Conservation (phyloP, 2,888 invertebrate species). For the Carpatolechia fugitivella region DNA sequence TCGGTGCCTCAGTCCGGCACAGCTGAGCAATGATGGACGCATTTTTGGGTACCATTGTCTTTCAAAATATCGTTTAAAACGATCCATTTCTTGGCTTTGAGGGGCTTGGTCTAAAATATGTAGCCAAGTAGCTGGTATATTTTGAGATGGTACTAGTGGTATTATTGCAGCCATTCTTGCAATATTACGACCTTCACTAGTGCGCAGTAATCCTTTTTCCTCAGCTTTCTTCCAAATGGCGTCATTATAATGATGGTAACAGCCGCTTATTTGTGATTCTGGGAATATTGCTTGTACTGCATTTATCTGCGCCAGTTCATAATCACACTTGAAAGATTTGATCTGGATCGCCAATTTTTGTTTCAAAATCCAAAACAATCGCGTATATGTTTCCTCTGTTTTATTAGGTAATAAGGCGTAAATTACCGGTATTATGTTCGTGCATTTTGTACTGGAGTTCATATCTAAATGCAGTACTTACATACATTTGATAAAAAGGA, state of each 20-base stretch:
- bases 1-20: constrained; percentile 17
- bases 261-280: background rate
- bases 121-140: constrained; percentile 14
- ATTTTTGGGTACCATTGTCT: constrained; percentile 17
- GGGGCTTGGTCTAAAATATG: constrained; percentile 11
- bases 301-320: constrained; percentile 4
- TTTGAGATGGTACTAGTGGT: constrained; percentile 11
- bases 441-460: too few relatives aligned
- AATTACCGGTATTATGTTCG: too few relatives aligned
- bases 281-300: background rate
- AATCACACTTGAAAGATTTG: constrained; percentile 5
- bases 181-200: constrained; percentile 15
- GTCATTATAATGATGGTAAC: background rate
- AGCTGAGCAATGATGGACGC: constrained; percentile 14
- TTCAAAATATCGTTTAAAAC: constrained; percentile 17
- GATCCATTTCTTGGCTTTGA: constrained; percentile 10
- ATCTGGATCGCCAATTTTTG: too few relatives aligned
- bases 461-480: too few relatives aligned
- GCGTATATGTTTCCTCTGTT: too few relatives aligned
- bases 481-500: too few relatives aligned
- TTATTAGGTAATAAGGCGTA: too few relatives aligned
- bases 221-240: constrained; percentile 3
- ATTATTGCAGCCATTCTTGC: constrained; percentile 14
- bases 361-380: too few relatives aligned
- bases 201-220: background rate